These are phyloP conservation scores for Gallinago paraguaiae DNA, from an alignment of 2,113 vertebrate species.

Conservation along the genomic window DNA sequence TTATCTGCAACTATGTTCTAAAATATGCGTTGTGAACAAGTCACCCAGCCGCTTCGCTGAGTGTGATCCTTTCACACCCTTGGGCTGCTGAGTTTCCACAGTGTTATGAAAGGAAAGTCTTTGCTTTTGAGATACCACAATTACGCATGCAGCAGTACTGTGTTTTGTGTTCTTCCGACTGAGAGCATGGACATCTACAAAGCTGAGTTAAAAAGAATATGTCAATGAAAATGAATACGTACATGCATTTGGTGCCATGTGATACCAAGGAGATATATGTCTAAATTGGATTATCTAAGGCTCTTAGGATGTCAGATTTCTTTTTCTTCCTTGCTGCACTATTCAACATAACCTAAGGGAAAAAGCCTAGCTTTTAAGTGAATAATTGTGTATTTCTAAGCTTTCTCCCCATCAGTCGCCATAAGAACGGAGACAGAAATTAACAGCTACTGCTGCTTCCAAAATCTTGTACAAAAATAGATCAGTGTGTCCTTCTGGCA, in stretches of 20 bases:
- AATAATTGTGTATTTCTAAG: background rate
- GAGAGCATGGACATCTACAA: background rate
- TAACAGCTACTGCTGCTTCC: background rate
- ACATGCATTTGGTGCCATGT: background rate
- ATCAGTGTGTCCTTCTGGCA: background rate
- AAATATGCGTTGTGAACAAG: background rate
- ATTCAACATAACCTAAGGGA: background rate
- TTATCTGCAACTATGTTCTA: background rate
- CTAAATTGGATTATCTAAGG: background rate
- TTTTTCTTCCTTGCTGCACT: background rate
- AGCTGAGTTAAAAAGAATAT: background rate
- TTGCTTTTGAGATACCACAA: background rate
- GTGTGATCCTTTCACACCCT: rapidly evolving
- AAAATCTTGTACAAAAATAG: slow-evolving; percentile 62
- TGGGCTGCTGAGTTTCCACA: background rate
- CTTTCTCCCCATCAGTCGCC: background rate
- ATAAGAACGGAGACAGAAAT: background rate
- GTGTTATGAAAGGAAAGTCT: background rate
- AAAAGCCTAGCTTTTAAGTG: slow-evolving; percentile 19
- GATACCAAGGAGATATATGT: background rate
- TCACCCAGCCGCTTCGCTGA: rapidly evolving
- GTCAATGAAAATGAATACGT: background rate
- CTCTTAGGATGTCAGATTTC: background rate
- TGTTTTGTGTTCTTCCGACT: background rate
- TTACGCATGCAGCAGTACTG: background rate